phyloP scores from a whole-genome alignment of 1,140 invertebrate species.

The Homarus americanus region DNA sequence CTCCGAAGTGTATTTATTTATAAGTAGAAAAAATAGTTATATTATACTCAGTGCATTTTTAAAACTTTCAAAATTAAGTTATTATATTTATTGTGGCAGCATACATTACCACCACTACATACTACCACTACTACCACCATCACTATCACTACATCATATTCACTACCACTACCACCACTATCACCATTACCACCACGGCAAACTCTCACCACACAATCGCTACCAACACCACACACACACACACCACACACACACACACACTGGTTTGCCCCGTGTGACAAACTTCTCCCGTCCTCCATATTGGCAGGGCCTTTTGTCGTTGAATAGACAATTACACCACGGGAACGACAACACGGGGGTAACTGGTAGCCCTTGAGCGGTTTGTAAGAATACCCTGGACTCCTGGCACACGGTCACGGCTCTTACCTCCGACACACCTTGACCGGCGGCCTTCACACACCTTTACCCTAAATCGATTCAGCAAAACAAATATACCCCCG shows the following conservation, averaged over 20 bases:
- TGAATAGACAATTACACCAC: constrained; percentile 36
- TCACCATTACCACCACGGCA: background rate
- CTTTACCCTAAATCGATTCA: constrained; percentile 1
- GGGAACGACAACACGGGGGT: background rate
- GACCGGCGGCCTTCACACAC: too few species aligned
- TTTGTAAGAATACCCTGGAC: too few species aligned
- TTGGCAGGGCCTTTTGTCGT: constrained; percentile 37
- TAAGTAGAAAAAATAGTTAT: too few species aligned
- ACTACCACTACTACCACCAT: background rate
- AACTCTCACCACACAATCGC: background rate
- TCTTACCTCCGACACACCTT: too few species aligned
- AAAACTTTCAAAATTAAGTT: too few species aligned
- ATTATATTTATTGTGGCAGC: too few species aligned
- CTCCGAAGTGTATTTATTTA: too few species aligned
- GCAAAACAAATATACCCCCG: background rate
- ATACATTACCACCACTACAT: too few species aligned
- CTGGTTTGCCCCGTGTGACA: constrained; percentile 33
- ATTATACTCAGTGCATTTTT: too few species aligned
- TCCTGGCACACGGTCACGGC: too few species aligned
- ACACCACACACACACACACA: too few species aligned
- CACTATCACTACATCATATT: background rate
- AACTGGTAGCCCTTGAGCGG: too few species aligned
- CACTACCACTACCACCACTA: background rate
- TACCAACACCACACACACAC: background rate
- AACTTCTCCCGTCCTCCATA: constrained; percentile 22